A percentile compares a stretch with the other conserved stretches of the same genome.
These are phyloP conservation scores for Oreortyx pictus DNA, from an alignment of 2,797 vertebrate genomes.

Conservation along the genomic window DNA sequence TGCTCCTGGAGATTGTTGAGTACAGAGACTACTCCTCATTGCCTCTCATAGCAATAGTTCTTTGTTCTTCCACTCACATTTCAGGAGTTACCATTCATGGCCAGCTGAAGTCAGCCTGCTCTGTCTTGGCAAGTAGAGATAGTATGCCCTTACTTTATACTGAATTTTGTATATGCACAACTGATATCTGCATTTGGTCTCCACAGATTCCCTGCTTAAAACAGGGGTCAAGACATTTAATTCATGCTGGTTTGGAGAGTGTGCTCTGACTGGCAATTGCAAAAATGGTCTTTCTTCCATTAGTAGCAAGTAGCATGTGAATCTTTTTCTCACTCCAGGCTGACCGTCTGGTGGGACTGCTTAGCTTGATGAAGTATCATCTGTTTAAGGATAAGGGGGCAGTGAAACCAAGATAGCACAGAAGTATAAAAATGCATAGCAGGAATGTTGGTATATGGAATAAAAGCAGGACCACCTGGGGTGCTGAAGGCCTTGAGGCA, in stretches of 20 bases:
- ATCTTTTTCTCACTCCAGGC: background rate
- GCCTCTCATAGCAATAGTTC: background rate
- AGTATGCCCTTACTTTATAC: too few relatives aligned
- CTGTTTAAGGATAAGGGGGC: background rate
- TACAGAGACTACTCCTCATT: background rate
- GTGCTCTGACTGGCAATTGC: rapidly evolving
- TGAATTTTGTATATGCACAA: background rate
- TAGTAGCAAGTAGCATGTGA: rapidly evolving
- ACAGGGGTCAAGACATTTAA: background rate
- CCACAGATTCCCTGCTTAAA: background rate
- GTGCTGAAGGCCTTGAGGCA: background rate
- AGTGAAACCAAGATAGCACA: background rate
- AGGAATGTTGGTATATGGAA: rapidly evolving
- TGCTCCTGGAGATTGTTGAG: background rate
- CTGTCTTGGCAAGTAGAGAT: background rate
- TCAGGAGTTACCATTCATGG: background rate
- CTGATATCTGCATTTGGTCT: rapidly evolving
- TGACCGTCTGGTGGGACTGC: background rate
- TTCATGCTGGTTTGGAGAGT: background rate
- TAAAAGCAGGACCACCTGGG: background rate
- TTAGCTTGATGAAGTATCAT: background rate
- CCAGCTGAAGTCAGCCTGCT: background rate
- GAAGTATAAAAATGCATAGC: rapidly evolving
- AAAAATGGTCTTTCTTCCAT: background rate
- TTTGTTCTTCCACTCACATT: background rate